phyloP scores from a whole-genome alignment of 2,113 vertebrate genomes.

The Hystrix brachyura region DNA sequence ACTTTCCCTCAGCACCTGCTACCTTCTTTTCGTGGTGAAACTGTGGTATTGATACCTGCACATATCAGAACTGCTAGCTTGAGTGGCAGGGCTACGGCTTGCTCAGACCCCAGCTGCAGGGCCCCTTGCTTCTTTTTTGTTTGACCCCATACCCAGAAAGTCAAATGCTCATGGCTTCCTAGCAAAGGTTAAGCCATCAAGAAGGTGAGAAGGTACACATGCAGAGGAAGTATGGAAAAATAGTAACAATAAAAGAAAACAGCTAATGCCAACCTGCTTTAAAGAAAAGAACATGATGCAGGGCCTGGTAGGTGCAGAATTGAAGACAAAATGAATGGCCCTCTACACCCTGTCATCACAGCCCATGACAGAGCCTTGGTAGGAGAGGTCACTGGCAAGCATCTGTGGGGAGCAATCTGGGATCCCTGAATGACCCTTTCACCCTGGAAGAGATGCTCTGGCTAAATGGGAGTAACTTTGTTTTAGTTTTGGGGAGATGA shows the following conservation, averaged over 20 bases:
- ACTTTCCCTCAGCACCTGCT: conserved; percentile 67
- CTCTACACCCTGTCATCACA: not conserved
- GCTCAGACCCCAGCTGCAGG: not conserved
- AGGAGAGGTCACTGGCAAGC: not conserved
- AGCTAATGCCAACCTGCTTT: not conserved
- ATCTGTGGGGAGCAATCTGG: not conserved
- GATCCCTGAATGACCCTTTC: not conserved
- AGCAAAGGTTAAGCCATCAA: not conserved
- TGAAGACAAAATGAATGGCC: not conserved
- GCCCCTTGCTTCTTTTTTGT: not conserved
- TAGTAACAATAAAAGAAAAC: not conserved
- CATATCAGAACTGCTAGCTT: not conserved
- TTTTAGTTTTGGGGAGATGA: not conserved
- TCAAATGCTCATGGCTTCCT: not conserved
- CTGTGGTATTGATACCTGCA: not conserved
- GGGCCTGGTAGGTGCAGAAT: not conserved
- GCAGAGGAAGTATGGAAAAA: not conserved
- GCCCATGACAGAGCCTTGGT: fast-evolving
- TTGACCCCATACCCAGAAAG: not conserved
- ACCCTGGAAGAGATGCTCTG: not conserved
- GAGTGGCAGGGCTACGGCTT: not conserved
- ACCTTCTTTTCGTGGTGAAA: not conserved
- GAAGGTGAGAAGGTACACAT: not conserved
- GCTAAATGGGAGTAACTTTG: not conserved
- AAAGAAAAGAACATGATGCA: not conserved